A percentile compares a stretch with the other conserved stretches of the same genome.
Evolutionary conservation across 2,113 vertebrate species (phyloP).

Genomic region (Blennius ocellaris): DNA sequence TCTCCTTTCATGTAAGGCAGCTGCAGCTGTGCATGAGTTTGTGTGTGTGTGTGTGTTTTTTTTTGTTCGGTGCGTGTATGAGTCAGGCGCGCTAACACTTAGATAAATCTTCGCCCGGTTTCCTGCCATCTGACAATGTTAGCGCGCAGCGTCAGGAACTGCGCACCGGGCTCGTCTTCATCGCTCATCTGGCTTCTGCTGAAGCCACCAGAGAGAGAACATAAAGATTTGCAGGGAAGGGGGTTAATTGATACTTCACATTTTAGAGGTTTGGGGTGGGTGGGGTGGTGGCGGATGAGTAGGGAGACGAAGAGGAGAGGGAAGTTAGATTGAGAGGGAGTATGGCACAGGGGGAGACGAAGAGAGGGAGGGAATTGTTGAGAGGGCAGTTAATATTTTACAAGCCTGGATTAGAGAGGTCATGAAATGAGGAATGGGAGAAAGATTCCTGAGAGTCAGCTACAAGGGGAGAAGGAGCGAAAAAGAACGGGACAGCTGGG

Average conservation of each 20-base stretch:
- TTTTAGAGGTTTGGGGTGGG: constrained; percentile 51
- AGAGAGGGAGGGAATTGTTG: constrained; percentile 55
- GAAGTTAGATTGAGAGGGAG: constrained; percentile 20
- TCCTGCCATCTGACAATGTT: constrained; percentile 72
- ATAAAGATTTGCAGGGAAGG: constrained; percentile 45
- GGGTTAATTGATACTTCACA: constrained; percentile 74
- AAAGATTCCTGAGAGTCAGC: constrained; percentile 67
- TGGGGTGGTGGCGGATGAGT: constrained; percentile 8
- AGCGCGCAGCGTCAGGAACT: too few relatives aligned
- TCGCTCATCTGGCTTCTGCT: constrained; percentile 33
- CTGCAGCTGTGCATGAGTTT: constrained; percentile 76
- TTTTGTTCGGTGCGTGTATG: constrained; percentile 46
- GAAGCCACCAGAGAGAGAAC: constrained; percentile 47
- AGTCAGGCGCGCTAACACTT: constrained; percentile 57
- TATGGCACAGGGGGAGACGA: constrained; percentile 31
- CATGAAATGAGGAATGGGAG: constrained; percentile 70
- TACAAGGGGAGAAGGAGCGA: constrained; percentile 34
- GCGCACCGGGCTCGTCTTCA: too few relatives aligned
- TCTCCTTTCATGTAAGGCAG: constrained; percentile 75
- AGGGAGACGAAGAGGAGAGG: constrained; percentile 32
- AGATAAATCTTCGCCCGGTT: constrained; percentile 82
- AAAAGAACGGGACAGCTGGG: constrained; percentile 65
- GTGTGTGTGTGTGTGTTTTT: constrained; percentile 31
- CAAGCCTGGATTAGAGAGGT: constrained; percentile 78
- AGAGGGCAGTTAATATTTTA: constrained; percentile 78